Conservation (phyloP, 2,888 invertebrate genomes). For the Metopia argyrocephala region DNA sequence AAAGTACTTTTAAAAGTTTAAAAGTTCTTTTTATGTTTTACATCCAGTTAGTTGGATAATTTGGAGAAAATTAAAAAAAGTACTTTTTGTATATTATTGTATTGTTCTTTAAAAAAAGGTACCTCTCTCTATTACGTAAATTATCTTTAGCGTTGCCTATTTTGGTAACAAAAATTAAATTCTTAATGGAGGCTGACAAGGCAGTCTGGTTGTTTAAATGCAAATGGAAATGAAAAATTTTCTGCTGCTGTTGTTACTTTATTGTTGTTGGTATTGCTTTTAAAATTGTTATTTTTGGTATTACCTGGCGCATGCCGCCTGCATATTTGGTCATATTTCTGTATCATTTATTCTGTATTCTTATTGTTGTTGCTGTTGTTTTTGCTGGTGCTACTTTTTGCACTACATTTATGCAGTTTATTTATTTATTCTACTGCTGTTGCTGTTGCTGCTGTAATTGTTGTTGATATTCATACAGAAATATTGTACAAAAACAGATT, state of each 20-base stretch:
- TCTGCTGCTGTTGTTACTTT: constrained; percentile 6
- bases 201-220: not conserved
- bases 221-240: not conserved
- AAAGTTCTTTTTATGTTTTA: too few relatives aligned
- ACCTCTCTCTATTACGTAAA: not conserved
- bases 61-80: too few relatives aligned
- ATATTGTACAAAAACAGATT: constrained; percentile 20
- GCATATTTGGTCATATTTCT: constrained; percentile 48
- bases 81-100: not conserved
- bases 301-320: constrained; percentile 63
- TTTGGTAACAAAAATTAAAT: not conserved
- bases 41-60: too few relatives aligned
- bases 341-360: constrained; percentile 17
- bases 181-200: not conserved
- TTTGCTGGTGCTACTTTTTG: constrained; percentile 38
- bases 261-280: constrained; percentile 32
- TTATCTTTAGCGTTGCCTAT: not conserved
- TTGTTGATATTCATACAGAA: constrained; percentile 14
- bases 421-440: too few relatives aligned
- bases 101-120: not conserved
- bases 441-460: constrained; percentile 8
- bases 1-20: too few relatives aligned
- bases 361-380: constrained; percentile 7
- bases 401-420: constrained; percentile 36
- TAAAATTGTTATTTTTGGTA: constrained; percentile 46